These are phyloP conservation scores for Conops quadrifasciatus DNA, from an alignment of 2,888 invertebrate species.

Conservation along the genomic window DNA sequence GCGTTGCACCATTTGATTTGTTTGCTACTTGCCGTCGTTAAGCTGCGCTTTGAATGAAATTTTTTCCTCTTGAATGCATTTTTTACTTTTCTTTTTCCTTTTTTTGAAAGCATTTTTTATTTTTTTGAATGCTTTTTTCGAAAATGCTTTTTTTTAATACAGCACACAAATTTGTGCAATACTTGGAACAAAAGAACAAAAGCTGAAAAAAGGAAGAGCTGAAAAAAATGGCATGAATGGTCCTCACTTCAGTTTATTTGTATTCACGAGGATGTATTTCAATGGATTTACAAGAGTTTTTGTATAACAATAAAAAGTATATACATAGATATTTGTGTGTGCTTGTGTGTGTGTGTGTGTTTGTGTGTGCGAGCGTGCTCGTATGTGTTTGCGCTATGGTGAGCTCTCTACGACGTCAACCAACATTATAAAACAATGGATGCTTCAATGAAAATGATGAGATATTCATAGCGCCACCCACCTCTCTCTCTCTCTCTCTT, in stretches of 20 bases:
- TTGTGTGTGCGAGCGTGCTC: not conserved
- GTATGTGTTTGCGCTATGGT: not conserved
- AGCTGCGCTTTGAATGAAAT: not conserved
- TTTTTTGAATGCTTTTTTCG: too few relatives aligned
- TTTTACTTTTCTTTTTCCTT: not conserved
- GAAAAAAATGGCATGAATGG: not conserved
- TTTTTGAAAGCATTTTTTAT: too few relatives aligned
- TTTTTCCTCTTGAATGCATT: not conserved
- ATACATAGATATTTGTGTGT: slow-evolving; percentile 9
- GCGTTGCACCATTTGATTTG: not conserved
- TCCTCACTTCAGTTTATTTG: not conserved
- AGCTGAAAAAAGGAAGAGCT: slow-evolving; percentile 2
- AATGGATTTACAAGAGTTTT: slow-evolving; percentile 4
- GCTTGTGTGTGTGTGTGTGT: not conserved
- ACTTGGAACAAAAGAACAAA: slow-evolving; percentile 4
- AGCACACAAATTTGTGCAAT: too few relatives aligned
- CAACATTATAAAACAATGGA: not conserved
- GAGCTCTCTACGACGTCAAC: too few relatives aligned
- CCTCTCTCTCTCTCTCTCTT: not conserved
- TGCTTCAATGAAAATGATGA: slow-evolving; percentile 10
- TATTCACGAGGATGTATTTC: slow-evolving; percentile 11
- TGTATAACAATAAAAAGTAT: slow-evolving; percentile 13
- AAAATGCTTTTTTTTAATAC: too few relatives aligned
- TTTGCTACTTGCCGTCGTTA: not conserved
- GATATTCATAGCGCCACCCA: not conserved